These are phyloP conservation scores for Myiotriccus ornatus DNA, from an alignment of 2,797 vertebrate genomes.

Conservation along the genomic window DNA sequence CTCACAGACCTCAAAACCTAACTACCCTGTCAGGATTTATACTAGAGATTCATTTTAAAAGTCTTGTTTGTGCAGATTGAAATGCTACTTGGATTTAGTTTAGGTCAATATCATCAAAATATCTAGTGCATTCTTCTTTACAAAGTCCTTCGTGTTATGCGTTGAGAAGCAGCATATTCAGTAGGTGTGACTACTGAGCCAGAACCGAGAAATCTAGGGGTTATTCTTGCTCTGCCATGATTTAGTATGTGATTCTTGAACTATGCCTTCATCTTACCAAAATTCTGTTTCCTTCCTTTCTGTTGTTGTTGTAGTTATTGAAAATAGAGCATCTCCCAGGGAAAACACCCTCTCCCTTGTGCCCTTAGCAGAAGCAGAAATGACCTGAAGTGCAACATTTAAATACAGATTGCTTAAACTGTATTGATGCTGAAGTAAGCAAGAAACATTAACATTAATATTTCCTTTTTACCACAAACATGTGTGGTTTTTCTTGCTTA, in stretches of 20 bases:
- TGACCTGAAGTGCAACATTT: neutral
- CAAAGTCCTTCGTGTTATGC: neutral
- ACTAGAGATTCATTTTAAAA: neutral
- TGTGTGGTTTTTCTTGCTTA: neutral
- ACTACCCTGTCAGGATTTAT: neutral
- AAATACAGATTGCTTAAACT: neutral
- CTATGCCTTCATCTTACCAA: neutral
- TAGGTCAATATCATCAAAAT: neutral
- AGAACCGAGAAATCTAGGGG: neutral
- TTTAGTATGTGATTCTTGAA: neutral
- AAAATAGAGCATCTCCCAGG: neutral
- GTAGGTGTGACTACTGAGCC: neutral
- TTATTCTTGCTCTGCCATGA: neutral
- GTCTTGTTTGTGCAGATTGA: neutral
- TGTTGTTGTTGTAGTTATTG: neutral
- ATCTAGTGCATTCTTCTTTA: neutral
- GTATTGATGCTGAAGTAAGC: neutral
- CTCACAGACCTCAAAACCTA: neutral
- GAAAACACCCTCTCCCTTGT: neutral
- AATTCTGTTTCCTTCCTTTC: neutral
- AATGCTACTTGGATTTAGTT: neutral
- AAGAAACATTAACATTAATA: neutral
- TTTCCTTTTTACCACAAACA: neutral
- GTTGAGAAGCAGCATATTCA: neutral
- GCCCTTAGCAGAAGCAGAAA: neutral